Evolutionary conservation across 2,113 vertebrate species (phyloP).

Genomic region (Scophthalmus maximus): DNA sequence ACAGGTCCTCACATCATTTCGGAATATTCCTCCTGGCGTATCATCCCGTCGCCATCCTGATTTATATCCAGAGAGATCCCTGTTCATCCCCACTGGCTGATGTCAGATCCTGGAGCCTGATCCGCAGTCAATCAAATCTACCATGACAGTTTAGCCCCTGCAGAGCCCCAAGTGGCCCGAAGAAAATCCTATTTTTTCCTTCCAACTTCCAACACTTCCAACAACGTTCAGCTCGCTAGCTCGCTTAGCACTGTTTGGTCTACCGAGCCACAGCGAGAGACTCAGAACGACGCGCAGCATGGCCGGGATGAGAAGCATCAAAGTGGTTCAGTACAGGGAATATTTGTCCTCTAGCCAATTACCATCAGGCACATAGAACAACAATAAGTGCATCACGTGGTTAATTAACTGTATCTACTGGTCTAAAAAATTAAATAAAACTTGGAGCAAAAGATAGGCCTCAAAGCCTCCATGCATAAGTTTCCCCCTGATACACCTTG

Average conservation of each 20-base stretch:
- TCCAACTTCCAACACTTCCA: not conserved
- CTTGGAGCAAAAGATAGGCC: not conserved
- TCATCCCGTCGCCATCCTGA: not conserved
- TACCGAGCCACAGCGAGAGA: not conserved
- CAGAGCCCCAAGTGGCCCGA: conserved; percentile 18
- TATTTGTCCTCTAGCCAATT: conserved; percentile 15
- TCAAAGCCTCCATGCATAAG: conserved; percentile 2
- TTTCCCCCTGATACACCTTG: conserved; percentile 46
- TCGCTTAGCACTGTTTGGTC: conserved; percentile 13
- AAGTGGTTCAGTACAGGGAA: conserved; percentile 2
- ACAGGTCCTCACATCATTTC: conserved; percentile 36
- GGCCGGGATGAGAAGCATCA: not conserved
- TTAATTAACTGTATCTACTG: conserved; percentile 15
- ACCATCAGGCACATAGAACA: not conserved
- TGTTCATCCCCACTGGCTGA: conserved; percentile 25
- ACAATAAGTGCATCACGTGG: not conserved
- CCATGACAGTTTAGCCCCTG: conserved; percentile 32
- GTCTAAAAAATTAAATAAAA: conserved; percentile 14
- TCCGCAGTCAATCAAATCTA: conserved; percentile 30
- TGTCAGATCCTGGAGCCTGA: conserved; percentile 47
- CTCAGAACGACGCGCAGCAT: not conserved
- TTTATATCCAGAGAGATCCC: conserved; percentile 30
- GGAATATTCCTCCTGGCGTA: conserved; percentile 18
- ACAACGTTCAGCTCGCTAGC: conserved; percentile 8
- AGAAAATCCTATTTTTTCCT: too few relatives aligned